These are phyloP conservation scores for Rallus crepitans DNA, from an alignment of 2,797 vertebrate genomes.

Conservation along the genomic window DNA sequence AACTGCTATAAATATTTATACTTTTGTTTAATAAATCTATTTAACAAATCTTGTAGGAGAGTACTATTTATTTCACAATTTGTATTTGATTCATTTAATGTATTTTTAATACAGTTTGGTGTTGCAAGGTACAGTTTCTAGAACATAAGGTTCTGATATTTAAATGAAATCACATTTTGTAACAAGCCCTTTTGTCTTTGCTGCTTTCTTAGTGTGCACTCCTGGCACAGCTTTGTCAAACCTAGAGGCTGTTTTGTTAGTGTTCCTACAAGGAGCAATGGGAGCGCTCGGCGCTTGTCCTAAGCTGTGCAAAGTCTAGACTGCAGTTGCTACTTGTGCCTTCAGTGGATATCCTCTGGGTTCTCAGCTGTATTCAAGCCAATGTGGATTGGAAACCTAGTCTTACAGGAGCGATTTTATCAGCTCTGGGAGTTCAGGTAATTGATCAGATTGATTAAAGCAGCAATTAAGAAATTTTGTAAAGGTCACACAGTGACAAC, in stretches of 20 bases:
- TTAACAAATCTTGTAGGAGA: neutral
- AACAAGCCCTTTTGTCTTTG: neutral
- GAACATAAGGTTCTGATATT: neutral
- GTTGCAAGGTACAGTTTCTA: neutral
- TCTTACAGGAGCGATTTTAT: neutral
- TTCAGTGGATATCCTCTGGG: neutral
- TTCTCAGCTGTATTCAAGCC: neutral
- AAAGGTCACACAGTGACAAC: neutral
- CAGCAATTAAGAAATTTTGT: neutral
- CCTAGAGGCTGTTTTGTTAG: neutral
- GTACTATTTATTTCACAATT: neutral
- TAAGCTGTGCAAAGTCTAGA: neutral
- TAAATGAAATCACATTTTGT: neutral
- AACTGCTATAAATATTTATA: neutral
- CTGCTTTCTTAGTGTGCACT: neutral
- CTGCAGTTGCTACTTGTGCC: neutral
- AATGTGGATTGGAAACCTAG: neutral
- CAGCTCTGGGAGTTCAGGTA: neutral
- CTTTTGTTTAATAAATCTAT: neutral
- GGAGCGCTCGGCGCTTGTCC: neutral
- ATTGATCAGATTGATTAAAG: neutral
- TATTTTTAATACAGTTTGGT: neutral
- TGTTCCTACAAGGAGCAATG: neutral
- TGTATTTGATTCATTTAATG: neutral
- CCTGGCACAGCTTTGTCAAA: neutral